A percentile compares a stretch with the other conserved stretches of the same genome.
Conservation (phyloP, 1,140 invertebrate species). For the Arion vulgaris region DNA sequence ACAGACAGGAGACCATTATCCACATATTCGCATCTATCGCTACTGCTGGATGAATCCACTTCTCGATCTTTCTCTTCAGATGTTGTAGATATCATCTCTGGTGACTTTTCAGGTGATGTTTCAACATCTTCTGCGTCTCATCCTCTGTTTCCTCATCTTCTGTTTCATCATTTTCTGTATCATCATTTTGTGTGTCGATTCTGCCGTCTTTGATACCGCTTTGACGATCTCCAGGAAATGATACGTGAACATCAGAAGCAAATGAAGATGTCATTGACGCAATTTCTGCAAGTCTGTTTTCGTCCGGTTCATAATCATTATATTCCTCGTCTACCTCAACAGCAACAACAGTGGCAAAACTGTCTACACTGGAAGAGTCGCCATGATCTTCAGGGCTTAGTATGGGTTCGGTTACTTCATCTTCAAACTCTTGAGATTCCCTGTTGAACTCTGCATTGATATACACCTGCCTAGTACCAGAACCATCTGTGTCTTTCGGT, state of each 20-base stretch:
- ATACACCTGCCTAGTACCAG: neutral
- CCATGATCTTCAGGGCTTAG: neutral
- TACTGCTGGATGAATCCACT: conserved; percentile 46
- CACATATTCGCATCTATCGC: conserved; percentile 65
- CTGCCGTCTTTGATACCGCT: conserved; percentile 76
- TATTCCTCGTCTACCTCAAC: conserved; percentile 81
- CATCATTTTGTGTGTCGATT: conserved; percentile 21
- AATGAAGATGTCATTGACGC: conserved; percentile 73
- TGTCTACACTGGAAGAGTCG: conserved; percentile 88
- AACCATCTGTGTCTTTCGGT: neutral
- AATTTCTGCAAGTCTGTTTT: conserved; percentile 76
- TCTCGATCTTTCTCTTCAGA: conserved; percentile 47
- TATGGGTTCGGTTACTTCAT: conserved; percentile 32
- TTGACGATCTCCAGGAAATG: conserved; percentile 40
- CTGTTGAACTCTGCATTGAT: neutral
- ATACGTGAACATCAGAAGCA: conserved; percentile 67
- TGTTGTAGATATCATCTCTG: conserved; percentile 76
- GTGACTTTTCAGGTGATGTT: neutral
- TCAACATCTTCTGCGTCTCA: conserved; percentile 73
- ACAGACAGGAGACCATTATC: conserved; percentile 65
- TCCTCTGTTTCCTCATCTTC: conserved; percentile 28
- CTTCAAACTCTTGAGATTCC: neutral
- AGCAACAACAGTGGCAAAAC: conserved; percentile 79
- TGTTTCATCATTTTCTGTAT: conserved; percentile 78
- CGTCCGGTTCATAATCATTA: conserved; percentile 81